Conservation (phyloP, 2,888 invertebrate genomes). For the Agriotes lineatus region DNA sequence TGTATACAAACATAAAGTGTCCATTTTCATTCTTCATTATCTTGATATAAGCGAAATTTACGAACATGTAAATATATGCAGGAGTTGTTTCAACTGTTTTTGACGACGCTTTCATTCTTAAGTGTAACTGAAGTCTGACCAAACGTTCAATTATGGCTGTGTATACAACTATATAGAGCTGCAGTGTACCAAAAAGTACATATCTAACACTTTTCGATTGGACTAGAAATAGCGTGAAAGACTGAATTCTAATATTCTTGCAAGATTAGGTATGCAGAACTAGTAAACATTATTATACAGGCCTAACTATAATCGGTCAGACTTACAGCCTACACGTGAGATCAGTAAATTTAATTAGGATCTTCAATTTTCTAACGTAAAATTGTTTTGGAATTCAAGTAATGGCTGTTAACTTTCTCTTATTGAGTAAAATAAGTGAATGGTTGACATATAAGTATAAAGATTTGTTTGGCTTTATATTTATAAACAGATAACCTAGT, state of each 20-base stretch:
- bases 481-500: too few relatives aligned
- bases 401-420: too few relatives aligned
- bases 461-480: too few relatives aligned
- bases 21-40: neutral
- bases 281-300: neutral
- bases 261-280: neutral
- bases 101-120: neutral
- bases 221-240: constrained; percentile 1
- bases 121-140: constrained; percentile 17
- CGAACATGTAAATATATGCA: too few relatives aligned
- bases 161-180: constrained; percentile 25
- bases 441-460: too few relatives aligned
- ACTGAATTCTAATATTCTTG: constrained; percentile 4
- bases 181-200: constrained; percentile 33
- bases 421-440: too few relatives aligned
- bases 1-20: constrained; percentile 29
- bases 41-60: too few relatives aligned
- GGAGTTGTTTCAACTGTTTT: neutral
- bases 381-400: too few relatives aligned
- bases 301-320: constrained; percentile 7
- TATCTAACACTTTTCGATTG: constrained; percentile 21
- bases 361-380: too few relatives aligned
- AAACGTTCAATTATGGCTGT: constrained; percentile 34
- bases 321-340: constrained; percentile 4
- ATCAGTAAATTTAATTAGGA: neutral